Evolutionary conservation across 2,797 vertebrate species (phyloP).

Genomic region (Pteropus rufus): DNA sequence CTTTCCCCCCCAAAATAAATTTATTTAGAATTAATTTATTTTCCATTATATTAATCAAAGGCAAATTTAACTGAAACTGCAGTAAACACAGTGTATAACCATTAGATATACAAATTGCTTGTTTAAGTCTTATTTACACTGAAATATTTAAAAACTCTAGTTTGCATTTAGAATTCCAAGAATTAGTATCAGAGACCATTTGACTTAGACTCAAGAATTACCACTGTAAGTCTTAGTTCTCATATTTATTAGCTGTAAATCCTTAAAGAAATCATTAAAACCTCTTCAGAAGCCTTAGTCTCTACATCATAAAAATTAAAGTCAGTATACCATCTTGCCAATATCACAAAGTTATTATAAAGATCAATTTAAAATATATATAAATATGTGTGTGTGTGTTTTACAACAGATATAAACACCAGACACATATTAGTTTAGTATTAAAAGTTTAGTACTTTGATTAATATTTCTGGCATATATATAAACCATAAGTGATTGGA

Average conservation of each 20-base stretch:
- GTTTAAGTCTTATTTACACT: not conserved
- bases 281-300: not conserved
- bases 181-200: not conserved
- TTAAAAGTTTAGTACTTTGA: not conserved
- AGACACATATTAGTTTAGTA: not conserved
- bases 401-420: not conserved
- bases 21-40: constrained; percentile 35
- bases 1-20: not conserved
- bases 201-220: not conserved
- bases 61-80: not conserved
- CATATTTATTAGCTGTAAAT: not conserved
- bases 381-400: too few species aligned
- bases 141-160: not conserved
- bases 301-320: not conserved
- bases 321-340: not conserved
- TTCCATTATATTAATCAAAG: not conserved
- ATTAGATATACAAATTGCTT: not conserved
- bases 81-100: not conserved
- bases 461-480: not conserved
- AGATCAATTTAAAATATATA: not conserved
- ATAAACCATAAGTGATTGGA: not conserved
- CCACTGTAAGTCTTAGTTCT: not conserved
- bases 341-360: not conserved
- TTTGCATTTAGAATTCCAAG: not conserved
- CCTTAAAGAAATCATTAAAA: not conserved